These are phyloP conservation scores for Andrena minutula DNA, from an alignment of 2,888 invertebrate genomes.

Conservation along the genomic window DNA sequence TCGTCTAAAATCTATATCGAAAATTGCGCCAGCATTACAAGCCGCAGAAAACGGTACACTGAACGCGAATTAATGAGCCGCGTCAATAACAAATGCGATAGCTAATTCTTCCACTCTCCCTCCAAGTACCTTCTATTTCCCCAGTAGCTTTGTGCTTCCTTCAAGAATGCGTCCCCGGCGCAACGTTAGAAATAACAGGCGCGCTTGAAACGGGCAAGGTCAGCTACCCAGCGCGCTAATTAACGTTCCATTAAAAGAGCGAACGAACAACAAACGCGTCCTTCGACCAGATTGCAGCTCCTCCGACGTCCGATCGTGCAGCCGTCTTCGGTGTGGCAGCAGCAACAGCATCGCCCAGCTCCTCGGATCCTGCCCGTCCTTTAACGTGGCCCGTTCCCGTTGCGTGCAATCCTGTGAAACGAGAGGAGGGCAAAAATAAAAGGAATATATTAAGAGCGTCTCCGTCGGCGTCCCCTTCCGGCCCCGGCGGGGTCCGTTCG, in stretches of 20 bases:
- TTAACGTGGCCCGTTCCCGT: slow-evolving; percentile 41
- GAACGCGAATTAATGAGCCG: too few species aligned
- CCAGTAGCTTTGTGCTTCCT: too few species aligned
- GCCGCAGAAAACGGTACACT: too few species aligned
- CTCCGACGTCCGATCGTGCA: slow-evolving; percentile 25
- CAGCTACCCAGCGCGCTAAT: slow-evolving; percentile 17
- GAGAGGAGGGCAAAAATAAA: slow-evolving; percentile 56
- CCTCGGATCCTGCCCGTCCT: slow-evolving; percentile 23
- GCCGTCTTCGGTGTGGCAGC: slow-evolving; percentile 26
- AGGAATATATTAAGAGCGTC: slow-evolving; percentile 68
- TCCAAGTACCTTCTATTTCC: too few species aligned
- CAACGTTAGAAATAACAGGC: not conserved
- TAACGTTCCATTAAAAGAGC: slow-evolving; percentile 48
- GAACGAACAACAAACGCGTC: slow-evolving; percentile 36
- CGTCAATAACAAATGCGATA: too few species aligned
- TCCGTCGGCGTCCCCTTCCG: slow-evolving; percentile 41
- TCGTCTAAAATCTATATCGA: not conserved
- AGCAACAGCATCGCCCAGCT: not conserved
- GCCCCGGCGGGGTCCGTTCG: slow-evolving; percentile 62
- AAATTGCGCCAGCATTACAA: too few species aligned
- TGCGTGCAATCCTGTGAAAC: slow-evolving; percentile 62
- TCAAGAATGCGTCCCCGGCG: not conserved
- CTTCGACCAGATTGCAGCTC: slow-evolving; percentile 32
- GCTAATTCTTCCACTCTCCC: too few species aligned
- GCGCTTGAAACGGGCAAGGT: not conserved